These are phyloP conservation scores for Masticophis lateralis DNA, from an alignment of 2,797 vertebrate genomes.

Conservation along the genomic window DNA sequence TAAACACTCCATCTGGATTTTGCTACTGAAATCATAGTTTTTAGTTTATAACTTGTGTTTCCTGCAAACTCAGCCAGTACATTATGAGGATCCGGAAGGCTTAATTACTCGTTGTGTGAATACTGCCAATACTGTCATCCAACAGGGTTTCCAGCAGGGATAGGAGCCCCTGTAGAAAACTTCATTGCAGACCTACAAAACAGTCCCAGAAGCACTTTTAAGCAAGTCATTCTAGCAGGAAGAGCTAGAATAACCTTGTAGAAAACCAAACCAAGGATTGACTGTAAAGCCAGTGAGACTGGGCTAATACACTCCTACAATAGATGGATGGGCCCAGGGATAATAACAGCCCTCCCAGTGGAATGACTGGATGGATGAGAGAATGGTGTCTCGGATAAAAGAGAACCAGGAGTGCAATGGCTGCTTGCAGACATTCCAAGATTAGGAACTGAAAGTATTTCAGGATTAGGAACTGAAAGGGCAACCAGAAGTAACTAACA, in stretches of 20 bases:
- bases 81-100: not conserved
- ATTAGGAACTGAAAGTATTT: not conserved
- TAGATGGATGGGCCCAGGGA: not conserved
- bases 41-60: not conserved
- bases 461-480: not conserved
- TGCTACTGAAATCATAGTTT: not conserved
- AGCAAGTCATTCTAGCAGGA: not conserved
- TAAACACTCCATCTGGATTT: not conserved
- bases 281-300: not conserved
- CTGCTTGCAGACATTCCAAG: not conserved
- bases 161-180: not conserved
- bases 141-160: not conserved
- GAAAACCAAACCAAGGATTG: not conserved
- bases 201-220: not conserved
- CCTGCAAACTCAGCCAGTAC: not conserved
- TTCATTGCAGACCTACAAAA: not conserved
- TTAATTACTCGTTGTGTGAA: not conserved
- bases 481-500: not conserved
- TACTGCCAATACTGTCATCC: not conserved
- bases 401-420: not conserved
- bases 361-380: not conserved
- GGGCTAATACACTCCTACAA: not conserved
- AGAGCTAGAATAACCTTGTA: not conserved
- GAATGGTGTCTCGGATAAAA: not conserved
- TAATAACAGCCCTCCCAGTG: not conserved